A percentile compares a stretch with the other conserved stretches of the same genome.
These are phyloP conservation scores for Pyrocephalus nanus DNA, from an alignment of 2,797 vertebrate genomes.

Conservation along the genomic window DNA sequence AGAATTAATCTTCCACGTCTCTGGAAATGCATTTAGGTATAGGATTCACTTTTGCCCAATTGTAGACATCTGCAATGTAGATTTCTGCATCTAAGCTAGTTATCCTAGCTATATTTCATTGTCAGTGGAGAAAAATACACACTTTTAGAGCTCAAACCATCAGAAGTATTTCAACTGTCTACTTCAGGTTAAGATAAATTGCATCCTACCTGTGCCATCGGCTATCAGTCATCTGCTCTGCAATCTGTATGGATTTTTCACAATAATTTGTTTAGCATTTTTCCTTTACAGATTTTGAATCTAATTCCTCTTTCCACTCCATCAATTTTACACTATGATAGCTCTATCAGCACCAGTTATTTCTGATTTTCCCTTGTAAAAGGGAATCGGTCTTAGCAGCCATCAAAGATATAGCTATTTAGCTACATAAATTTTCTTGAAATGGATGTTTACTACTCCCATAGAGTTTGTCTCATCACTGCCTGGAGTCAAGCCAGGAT, in stretches of 20 bases:
- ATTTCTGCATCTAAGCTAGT: neutral
- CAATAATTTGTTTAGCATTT: neutral
- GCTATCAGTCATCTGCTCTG: neutral
- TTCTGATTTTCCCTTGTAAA: constrained; percentile 1
- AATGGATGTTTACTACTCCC: constrained; percentile 54
- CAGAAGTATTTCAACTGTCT: neutral
- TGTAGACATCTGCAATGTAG: neutral
- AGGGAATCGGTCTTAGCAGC: neutral
- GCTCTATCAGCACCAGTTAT: neutral
- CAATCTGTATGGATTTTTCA: neutral
- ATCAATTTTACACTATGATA: neutral
- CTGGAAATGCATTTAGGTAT: neutral
- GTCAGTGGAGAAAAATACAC: neutral
- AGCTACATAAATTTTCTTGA: constrained; percentile 8
- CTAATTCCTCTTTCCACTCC: neutral
- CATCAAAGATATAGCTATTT: neutral
- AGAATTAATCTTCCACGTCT: neutral
- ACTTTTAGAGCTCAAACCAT: neutral
- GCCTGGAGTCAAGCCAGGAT: constrained; percentile 51
- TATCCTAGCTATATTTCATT: neutral
- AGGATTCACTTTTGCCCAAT: neutral
- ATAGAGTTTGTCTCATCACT: constrained; percentile 11
- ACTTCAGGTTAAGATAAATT: neutral
- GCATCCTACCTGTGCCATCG: neutral
- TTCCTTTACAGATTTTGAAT: neutral